Base-by-base conservation (phyloP, 2,113 vertebrate genomes). In the Cranoglanis bouderius region DNA sequence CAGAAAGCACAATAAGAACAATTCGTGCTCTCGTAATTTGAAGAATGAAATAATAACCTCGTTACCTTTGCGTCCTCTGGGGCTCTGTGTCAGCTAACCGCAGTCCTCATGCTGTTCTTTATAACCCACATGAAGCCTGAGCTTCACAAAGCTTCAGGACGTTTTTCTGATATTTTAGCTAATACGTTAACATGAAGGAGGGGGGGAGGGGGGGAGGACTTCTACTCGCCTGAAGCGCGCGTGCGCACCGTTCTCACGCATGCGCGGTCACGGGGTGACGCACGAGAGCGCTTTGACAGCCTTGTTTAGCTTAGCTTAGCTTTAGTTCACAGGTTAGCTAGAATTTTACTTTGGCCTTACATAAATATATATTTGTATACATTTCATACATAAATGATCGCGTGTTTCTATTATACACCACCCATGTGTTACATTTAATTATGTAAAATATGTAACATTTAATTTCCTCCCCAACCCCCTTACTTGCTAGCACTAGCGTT, bases 41-140 rank as follows among this genome's bases (percentile, higher is more conserved):
- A 53, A 57, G 67, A 57, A 67, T 2, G 46, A 63, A 8, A n/a
- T 8, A 49, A 74, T 51, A 9, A 51, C 81, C 85, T 72, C 29
- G 21, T 88, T 86, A 90, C 88, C 86, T 78, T 67, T 7, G 2
- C 38, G 26, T 70, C 67, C 59, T 49, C 35, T 14, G 40, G 59
- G 46, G 88, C 57, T 21, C 82, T 53, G 86, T 89, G 88, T 89
- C 88, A 91, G 77, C 88, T 91, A 13, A 32, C 21, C 63, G 70
- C 26, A 63, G 67, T 4, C 53, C 32, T 80, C 90, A 90, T 91
- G 7, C 57, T 85, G 46, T 9, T 32, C n/a, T 70, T 32, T 16
- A 57, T 12, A 61, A 67, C 40, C 14, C 89, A 82, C 51, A 83
- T 86, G 38, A 78, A 19, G 1, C 14, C 55, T 29, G 85, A 74